Percentiles rank a stretch among this genome's conserved stretches.
phyloP scores from a whole-genome alignment of 2,797 vertebrate genomes.

The Adrianichthys oophorus region DNA sequence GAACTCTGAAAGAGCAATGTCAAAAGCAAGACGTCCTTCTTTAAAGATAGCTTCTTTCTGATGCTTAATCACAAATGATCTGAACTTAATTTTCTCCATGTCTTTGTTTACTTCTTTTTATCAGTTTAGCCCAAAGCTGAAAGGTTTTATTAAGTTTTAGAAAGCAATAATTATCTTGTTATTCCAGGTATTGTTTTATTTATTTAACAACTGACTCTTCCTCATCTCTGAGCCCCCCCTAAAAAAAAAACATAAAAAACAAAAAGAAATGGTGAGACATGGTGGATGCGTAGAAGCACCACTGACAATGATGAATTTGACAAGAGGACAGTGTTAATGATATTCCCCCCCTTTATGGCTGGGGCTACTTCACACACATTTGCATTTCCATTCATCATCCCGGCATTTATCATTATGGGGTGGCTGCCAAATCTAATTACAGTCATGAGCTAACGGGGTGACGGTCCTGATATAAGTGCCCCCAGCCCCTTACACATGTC shows the following conservation, averaged over 20 bases:
- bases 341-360: constrained; percentile 86
- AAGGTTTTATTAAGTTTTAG: constrained; percentile 5
- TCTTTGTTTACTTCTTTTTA: too few species aligned
- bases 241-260: constrained; percentile 25
- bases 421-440: constrained; percentile 99
- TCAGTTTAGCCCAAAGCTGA: too few species aligned
- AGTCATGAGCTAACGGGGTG: constrained; percentile 90
- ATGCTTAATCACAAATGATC: too few species aligned
- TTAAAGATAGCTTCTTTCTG: too few species aligned
- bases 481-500: constrained; percentile 60
- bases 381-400: constrained; percentile 98
- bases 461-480: constrained; percentile 72
- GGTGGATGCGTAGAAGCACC: constrained; percentile 75
- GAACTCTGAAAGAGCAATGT: too few species aligned
- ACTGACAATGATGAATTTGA: constrained; percentile 96
- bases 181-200: constrained; percentile 1
- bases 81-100: too few species aligned
- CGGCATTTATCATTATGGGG: constrained; percentile 93
- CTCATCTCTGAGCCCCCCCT: constrained; percentile 59
- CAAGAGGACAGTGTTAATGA: constrained; percentile 97
- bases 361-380: constrained; percentile 92
- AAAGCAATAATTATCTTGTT: constrained; percentile 18
- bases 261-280: constrained; percentile 57
- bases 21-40: too few species aligned
- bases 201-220: constrained; percentile 37